phyloP scores from a whole-genome alignment of 1,140 invertebrate species.

The Helicoverpa armigera region DNA sequence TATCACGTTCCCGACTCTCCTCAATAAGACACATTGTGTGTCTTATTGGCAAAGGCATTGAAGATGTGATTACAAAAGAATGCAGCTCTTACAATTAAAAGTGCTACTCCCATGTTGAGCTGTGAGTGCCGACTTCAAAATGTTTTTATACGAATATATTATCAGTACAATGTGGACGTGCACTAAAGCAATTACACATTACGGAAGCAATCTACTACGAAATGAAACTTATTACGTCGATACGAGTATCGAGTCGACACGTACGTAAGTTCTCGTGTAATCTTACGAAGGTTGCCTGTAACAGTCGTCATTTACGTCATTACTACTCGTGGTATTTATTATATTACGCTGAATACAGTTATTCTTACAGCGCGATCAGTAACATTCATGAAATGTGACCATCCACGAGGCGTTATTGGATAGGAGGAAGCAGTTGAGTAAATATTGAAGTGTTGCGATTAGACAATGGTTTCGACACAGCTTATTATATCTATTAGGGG shows the following conservation, averaged over 20 bases:
- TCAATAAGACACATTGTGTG: constrained; percentile 6
- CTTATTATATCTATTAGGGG: constrained; percentile 49
- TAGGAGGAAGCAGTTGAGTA: constrained; percentile 13
- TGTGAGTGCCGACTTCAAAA: constrained; percentile 52
- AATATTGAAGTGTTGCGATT: constrained; percentile 30
- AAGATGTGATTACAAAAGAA: constrained; percentile 50
- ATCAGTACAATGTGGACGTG: constrained; percentile 58
- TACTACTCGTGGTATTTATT: constrained; percentile 49
- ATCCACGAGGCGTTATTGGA: not conserved
- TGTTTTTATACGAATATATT: constrained; percentile 62
- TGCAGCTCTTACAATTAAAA: constrained; percentile 55
- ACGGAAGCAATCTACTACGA: constrained; percentile 64
- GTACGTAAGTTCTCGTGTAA: constrained; percentile 59
- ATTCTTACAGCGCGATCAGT: not conserved
- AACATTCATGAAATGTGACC: constrained; percentile 28
- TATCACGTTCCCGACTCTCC: constrained; percentile 24
- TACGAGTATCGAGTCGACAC: constrained; percentile 26
- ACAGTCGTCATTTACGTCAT: constrained; percentile 59
- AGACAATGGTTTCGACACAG: constrained; percentile 37
- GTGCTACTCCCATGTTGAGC: constrained; percentile 55
- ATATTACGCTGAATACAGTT: constrained; percentile 29
- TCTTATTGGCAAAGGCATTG: constrained; percentile 33
- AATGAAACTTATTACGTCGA: constrained; percentile 65
- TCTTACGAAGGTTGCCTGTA: constrained; percentile 44
- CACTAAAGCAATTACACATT: constrained; percentile 60